Percentiles rank a stretch among this genome's conserved stretches.
Evolutionary conservation across 2,888 invertebrate species (phyloP).

Genomic region (Agriopis marginaria): DNA sequence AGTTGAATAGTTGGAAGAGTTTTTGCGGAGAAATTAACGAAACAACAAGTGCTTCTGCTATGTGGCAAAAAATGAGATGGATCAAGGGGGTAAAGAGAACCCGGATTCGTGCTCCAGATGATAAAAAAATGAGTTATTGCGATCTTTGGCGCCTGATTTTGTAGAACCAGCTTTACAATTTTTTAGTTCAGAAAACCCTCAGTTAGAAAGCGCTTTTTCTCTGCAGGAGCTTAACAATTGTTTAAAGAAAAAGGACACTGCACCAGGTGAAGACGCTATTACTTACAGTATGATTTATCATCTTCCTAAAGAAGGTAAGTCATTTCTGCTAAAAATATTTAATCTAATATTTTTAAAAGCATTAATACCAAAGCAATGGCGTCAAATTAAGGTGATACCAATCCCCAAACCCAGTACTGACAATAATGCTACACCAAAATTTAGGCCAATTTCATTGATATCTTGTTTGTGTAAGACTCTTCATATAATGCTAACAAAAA

Average conservation of each 20-base stretch:
- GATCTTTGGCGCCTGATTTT: neutral
- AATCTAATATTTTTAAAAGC: neutral
- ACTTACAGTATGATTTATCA: neutral
- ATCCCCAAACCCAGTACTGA: neutral
- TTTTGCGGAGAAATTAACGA: neutral
- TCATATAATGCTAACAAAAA: neutral
- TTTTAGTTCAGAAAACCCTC: neutral
- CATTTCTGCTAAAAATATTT: neutral
- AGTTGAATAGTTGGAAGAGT: neutral
- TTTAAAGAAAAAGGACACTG: neutral
- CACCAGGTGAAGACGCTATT: neutral
- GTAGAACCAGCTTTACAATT: neutral
- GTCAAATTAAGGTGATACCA: neutral
- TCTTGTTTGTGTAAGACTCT: neutral
- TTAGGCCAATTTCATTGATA: neutral
- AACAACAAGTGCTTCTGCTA: neutral
- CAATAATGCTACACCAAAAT: neutral
- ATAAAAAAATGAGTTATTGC: neutral
- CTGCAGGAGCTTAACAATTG: neutral
- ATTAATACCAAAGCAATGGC: neutral
- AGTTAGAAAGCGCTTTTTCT: neutral
- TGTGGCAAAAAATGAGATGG: neutral
- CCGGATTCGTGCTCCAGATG: neutral
- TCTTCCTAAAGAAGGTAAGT: neutral
- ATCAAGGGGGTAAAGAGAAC: neutral